These are phyloP conservation scores for Larimichthys polyactis DNA, from an alignment of 2,113 vertebrate genomes.

Conservation along the genomic window DNA sequence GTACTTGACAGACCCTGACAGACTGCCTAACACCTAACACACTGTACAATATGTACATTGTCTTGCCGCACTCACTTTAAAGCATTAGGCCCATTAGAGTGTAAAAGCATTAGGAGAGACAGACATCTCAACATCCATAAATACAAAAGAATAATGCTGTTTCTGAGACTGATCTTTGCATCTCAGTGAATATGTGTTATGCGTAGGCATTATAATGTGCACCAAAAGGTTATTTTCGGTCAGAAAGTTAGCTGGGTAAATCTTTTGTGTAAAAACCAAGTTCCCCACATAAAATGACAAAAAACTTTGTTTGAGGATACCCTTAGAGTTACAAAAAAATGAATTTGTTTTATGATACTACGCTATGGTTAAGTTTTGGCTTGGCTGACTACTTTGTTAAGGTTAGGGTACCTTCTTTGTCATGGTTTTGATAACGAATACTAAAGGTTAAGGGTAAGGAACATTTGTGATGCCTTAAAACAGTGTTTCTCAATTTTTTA, in stretches of 20 bases:
- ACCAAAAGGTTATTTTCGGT: too few relatives aligned
- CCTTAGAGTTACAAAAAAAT: too few relatives aligned
- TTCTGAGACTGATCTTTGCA: background rate
- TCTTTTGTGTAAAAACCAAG: too few relatives aligned
- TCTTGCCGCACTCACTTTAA: slow-evolving; percentile 6
- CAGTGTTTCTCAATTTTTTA: too few relatives aligned
- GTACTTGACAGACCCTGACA: slow-evolving; percentile 38
- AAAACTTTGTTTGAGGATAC: too few relatives aligned
- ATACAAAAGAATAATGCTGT: background rate
- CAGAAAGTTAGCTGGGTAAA: too few relatives aligned
- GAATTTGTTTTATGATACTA: background rate
- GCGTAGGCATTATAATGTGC: background rate
- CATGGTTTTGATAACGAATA: too few relatives aligned
- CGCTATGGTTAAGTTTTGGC: background rate
- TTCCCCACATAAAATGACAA: too few relatives aligned
- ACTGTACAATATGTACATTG: slow-evolving; percentile 15
- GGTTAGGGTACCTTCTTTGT: background rate
- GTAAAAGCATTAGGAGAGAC: background rate
- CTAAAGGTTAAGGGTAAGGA: too few relatives aligned
- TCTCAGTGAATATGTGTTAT: background rate
- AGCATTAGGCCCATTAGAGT: background rate
- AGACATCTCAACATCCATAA: background rate
- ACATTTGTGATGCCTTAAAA: too few relatives aligned
- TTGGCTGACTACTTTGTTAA: background rate
- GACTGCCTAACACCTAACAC: slow-evolving; percentile 3